Base-by-base conservation (phyloP, 2,797 vertebrate genomes). In the Semotilus atromaculatus region DNA sequence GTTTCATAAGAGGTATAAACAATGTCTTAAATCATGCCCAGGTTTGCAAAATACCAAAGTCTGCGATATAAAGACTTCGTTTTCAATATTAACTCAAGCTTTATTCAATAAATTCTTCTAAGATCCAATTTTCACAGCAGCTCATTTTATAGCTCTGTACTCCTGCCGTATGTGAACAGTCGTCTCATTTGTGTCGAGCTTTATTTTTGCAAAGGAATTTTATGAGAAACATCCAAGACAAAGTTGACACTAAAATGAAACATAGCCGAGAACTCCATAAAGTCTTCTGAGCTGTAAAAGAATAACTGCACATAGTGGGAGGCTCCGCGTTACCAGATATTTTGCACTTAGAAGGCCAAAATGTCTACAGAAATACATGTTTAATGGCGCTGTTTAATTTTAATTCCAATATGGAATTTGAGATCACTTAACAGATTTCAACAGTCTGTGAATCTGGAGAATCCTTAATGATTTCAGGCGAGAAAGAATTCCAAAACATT, bases 401-500 rank as follows among this genome's bases (percentile, higher is more conserved):
- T n/a, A n/a, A n/a, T n/a, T n/a, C n/a, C n/a, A n/a, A n/a, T n/a
- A n/a, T n/a, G n/a, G n/a, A n/a, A n/a, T n/a, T n/a, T n/a, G n/a
- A n/a, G n/a, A n/a, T n/a, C n/a, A n/a, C 21, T 19, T 34, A 48
- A 62, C 13, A 58, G 64, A 77, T 43, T 64, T 77, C 21, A 86
- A 23, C n/a, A 66, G 72, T 82, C 38, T n/a, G 38, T 73, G 34
- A 84, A 84, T 86, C 62, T 74, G 21, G 43, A 51, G 78, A 75
- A 86, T 84, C 67, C 38, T 68, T 26, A 67, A 76, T 73, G 51
- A 78, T 82, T 51, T 81, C 78, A 75, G 58, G 31, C 78, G 75
- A 73, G 23, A 48, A 79, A 43, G 73, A 82, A 75, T 82, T 87
- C 43, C 34, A 58, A 89, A 75, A 45, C 81, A 87, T 86, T 83